Evolutionary conservation across 2,888 invertebrate genomes (phyloP), one percentile per base, ranked within the genome.

Genomic region (Bugula neritina): DNA sequence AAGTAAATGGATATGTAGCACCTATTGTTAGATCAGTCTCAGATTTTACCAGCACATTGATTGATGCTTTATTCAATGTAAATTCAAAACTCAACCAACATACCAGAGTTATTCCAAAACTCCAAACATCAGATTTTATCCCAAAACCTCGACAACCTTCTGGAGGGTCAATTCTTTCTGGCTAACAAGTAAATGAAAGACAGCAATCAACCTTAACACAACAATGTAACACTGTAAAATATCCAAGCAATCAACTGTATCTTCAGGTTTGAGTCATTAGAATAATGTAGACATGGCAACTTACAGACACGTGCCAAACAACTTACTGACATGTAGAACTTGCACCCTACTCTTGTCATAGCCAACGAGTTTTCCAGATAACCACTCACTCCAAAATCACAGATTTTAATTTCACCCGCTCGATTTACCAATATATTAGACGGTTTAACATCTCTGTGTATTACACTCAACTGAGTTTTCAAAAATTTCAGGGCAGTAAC

Each of bases 331-430:
- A 98, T 98, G 82, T 98, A 98, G 0, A 97, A 97, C 86, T 97
- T 97, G 84, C 97, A 98, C 1, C 97, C 98, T 35, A 96, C 97
- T 86, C 97, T 95, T 1, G 96, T 97, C 87, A 96, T 95, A n/a
- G 97, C 97, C 72, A 97, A 91, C 13, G 96, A 96, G 85, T 98
- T 94, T 2, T 97, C 97, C 72, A 98, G 88, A 84, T 97, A 94
- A 21, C 97, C 97, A 77, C 96, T 96, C 83, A 98, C 98, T 73
- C 98, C 98, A 87, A 98, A 98, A 86, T 98, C 98, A 85, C 98
- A 98, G 88, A 98, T 95, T 86, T 98, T 98, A 0, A 98, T 93
- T 83, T 94, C 92, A 27, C 97, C 98, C 80, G 89, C 88, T 75
- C 92, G 88, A 85, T 94, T 96, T 76, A 98, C 92, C 78, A 98